Conservation (phyloP, 2,888 invertebrate species). For the Drosophila pegasa region DNA sequence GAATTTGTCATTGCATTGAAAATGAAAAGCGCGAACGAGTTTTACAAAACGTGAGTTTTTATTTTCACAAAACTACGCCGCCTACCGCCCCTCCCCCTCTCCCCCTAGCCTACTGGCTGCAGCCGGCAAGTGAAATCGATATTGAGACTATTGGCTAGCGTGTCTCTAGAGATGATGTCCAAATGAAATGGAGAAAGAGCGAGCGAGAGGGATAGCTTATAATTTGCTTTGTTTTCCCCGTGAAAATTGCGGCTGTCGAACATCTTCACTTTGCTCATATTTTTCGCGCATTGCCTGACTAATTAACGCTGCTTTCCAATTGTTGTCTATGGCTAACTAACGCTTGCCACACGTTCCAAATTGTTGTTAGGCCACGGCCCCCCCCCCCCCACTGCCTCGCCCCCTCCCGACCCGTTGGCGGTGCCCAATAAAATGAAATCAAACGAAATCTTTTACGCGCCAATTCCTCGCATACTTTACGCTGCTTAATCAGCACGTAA, state of each 20-base stretch:
- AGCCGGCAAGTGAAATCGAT: conserved; percentile 70
- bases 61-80: conserved; percentile 19
- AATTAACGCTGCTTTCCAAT: conserved; percentile 78
- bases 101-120: too few relatives aligned
- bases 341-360: conserved; percentile 50
- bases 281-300: conserved; percentile 49
- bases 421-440: conserved; percentile 48
- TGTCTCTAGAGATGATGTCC: conserved; percentile 20
- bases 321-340: conserved; percentile 39
- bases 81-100: not conserved
- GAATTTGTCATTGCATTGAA: conserved; percentile 72
- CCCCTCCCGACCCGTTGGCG: conserved; percentile 2
- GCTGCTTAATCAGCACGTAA: conserved; percentile 73
- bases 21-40: conserved; percentile 76
- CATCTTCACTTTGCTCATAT: conserved; percentile 67
- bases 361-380: conserved; percentile 26
- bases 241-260: conserved; percentile 60
- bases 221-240: conserved; percentile 65
- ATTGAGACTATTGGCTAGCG: conserved; percentile 55
- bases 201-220: conserved; percentile 27
- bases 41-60: conserved; percentile 53
- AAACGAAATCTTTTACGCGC: conserved; percentile 78
- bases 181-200: too few relatives aligned
- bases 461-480: conserved; percentile 76
- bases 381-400: not conserved